These are phyloP conservation scores for Phalacrocorax brasilianus DNA, from an alignment of 2,113 vertebrate species.

Conservation along the genomic window DNA sequence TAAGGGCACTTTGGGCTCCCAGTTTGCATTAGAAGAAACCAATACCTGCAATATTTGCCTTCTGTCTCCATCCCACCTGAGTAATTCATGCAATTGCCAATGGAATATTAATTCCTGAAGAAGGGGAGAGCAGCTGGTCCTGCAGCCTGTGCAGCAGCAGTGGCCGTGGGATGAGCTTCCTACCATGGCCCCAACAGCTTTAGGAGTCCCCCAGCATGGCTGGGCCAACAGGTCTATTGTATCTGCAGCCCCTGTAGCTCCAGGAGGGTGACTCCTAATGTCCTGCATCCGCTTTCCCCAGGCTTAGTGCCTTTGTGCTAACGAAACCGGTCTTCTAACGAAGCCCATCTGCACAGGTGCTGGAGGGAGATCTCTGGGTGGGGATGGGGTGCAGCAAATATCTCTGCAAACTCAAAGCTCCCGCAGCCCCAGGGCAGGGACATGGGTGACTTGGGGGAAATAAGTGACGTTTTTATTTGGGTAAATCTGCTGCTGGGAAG, in stretches of 20 bases:
- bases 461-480: neutral
- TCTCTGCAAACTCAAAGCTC: neutral
- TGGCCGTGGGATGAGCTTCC: neutral
- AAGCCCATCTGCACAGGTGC: neutral
- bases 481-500: neutral
- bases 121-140: neutral
- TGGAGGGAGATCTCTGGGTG: neutral
- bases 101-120: neutral
- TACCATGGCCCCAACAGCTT: rapidly evolving
- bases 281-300: neutral
- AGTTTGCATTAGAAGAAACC: neutral
- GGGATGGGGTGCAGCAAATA: too few relatives aligned
- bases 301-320: neutral
- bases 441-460: neutral
- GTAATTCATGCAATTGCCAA: neutral
- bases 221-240: neutral
- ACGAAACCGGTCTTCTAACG: neutral
- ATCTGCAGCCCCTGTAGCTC: neutral
- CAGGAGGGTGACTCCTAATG: neutral
- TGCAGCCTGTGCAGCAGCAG: rapidly evolving
- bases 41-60: neutral
- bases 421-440: neutral
- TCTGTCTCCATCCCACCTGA: neutral
- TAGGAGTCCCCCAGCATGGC: neutral
- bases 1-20: neutral